Evolutionary conservation across 30 jellyfish, hydroid and myxozoan genomes (phyloP).

Genomic region (Aurelia aurita): DNA sequence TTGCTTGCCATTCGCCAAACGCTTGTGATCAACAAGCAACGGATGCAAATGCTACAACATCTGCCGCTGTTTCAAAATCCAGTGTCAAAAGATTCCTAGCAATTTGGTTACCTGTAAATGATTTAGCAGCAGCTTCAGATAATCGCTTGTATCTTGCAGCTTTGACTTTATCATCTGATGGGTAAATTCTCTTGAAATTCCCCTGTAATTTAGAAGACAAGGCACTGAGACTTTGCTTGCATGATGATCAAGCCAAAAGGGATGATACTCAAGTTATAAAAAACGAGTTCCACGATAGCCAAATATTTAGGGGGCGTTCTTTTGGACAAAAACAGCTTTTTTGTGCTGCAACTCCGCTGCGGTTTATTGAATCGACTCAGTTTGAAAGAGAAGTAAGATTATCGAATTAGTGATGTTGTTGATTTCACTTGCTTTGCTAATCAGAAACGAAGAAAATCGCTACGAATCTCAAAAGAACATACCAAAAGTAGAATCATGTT

Average conservation of each 20-base stretch:
- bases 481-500: no score
- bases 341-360: no score
- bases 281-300: no score
- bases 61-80: no score
- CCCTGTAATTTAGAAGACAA: slow-evolving; percentile 47
- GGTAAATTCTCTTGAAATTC: slow-evolving; percentile 76
- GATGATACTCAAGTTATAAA: neutral
- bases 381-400: no score
- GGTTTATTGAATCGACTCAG: no score
- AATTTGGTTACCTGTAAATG: slow-evolving; percentile 64
- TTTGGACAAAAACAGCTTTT: no score
- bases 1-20: neutral
- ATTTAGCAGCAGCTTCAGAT: slow-evolving; percentile 66
- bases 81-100: neutral
- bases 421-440: no score
- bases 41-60: neutral
- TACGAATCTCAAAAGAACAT: no score
- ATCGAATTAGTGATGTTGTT: no score
- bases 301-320: no score
- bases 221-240: neutral
- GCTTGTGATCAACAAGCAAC: neutral
- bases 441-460: no score
- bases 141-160: slow-evolving; percentile 53
- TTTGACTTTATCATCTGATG: slow-evolving; percentile 61
- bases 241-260: neutral